Evolutionary conservation across 2,113 vertebrate species (phyloP).

Genomic region (Hemibagrus wyckioides): DNA sequence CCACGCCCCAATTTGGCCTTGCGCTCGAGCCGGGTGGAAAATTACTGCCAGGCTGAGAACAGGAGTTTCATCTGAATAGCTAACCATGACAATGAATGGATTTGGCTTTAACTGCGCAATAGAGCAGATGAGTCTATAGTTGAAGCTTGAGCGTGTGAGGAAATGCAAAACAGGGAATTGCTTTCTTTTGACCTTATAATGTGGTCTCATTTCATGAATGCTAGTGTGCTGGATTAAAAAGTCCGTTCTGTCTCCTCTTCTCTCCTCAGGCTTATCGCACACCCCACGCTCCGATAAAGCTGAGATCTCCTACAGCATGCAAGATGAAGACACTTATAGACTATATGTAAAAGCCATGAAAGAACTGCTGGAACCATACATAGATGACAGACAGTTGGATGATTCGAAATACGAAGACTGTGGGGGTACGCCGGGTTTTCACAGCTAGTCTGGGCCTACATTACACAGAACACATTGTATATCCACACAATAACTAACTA

Average conservation of each 20-base stretch:
- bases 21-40: conserved; percentile 68
- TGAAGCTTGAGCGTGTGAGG: neutral
- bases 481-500: neutral
- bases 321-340: conserved; percentile 47
- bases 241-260: neutral
- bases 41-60: conserved; percentile 68
- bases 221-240: conserved; percentile 1
- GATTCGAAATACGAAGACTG: conserved; percentile 77
- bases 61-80: conserved; percentile 62
- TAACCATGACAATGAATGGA: conserved; percentile 44
- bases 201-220: neutral
- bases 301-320: conserved; percentile 78
- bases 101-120: conserved; percentile 6
- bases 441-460: neutral
- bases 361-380: conserved; percentile 72
- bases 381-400: conserved; percentile 52
- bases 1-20: conserved; percentile 63
- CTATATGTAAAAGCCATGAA: conserved; percentile 66
- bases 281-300: conserved; percentile 73
- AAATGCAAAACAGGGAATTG: neutral
- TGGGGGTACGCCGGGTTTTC: conserved; percentile 70
- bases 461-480: neutral
- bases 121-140: neutral
- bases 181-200: neutral
- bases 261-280: conserved; percentile 73